A percentile compares a stretch with the other conserved stretches of the same genome.
Evolutionary conservation across 1,140 invertebrate species (phyloP).

Genomic region (Drosophila kohkoa): DNA sequence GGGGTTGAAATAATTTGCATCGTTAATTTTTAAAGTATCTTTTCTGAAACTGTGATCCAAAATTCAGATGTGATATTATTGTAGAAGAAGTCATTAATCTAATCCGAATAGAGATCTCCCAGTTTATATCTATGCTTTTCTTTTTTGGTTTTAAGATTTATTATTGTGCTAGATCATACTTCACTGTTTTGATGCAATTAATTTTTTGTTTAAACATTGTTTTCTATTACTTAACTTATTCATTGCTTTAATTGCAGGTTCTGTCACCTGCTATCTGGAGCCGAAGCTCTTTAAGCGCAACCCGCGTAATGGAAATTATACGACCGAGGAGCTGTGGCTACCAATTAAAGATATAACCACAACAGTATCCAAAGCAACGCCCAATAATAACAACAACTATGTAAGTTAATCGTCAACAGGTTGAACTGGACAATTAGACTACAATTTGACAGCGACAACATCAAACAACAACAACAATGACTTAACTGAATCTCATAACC

Average conservation of each 20-base stretch:
- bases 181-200: background rate
- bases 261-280: slow-evolving; percentile 90
- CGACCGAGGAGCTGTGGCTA: slow-evolving; percentile 91
- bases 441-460: slow-evolving; percentile 22
- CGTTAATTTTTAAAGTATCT: too few species aligned
- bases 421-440: slow-evolving; percentile 18
- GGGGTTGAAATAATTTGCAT: too few species aligned
- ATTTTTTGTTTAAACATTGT: background rate
- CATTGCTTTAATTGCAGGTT: slow-evolving; percentile 83
- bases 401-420: slow-evolving; percentile 56
- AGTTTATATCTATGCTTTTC: too few species aligned
- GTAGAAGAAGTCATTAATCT: too few species aligned
- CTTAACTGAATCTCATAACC: slow-evolving; percentile 33
- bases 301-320: slow-evolving; percentile 87
- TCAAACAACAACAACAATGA: slow-evolving; percentile 28
- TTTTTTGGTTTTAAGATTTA: too few species aligned
- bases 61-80: too few species aligned
- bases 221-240: background rate
- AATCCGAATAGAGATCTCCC: too few species aligned
- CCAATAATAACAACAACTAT: slow-evolving; percentile 67
- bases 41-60: too few species aligned
- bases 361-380: slow-evolving; percentile 65
- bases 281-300: slow-evolving; percentile 89
- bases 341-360: slow-evolving; percentile 89
- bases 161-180: too few species aligned